These are phyloP conservation scores for Agrilus mali DNA, from an alignment of 2,888 invertebrate genomes.

Conservation along the genomic window DNA sequence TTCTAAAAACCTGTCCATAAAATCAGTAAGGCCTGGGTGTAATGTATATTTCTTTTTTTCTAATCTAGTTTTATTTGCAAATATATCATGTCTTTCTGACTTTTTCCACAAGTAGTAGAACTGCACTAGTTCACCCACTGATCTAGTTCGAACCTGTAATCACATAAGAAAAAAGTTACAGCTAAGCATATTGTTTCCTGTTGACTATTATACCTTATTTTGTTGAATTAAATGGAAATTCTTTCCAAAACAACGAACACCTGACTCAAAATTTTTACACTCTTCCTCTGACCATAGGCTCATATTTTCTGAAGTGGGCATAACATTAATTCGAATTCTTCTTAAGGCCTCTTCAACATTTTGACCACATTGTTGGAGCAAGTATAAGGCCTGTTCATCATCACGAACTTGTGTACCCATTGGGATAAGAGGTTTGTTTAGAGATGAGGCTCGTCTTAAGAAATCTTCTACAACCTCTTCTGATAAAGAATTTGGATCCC, in stretches of 20 bases:
- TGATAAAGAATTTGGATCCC: constrained; percentile 74
- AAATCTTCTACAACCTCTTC: constrained; percentile 69
- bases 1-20: constrained; percentile 85
- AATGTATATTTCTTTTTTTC: constrained; percentile 88
- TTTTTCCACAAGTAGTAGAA: constrained; percentile 98
- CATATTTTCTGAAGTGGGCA: constrained; percentile 56
- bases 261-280: constrained; percentile 92
- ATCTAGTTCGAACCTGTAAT: constrained; percentile 67
- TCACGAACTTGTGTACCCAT: constrained; percentile 69
- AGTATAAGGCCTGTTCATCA: constrained; percentile 80
- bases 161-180: not conserved
- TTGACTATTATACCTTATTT: constrained; percentile 53
- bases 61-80: constrained; percentile 74
- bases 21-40: constrained; percentile 87
- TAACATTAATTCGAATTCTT: constrained; percentile 55
- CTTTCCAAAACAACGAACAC: constrained; percentile 86
- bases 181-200: not conserved
- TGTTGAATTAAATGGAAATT: constrained; percentile 92
- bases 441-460: constrained; percentile 44
- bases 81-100: constrained; percentile 90
- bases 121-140: constrained; percentile 92
- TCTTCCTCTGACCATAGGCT: constrained; percentile 96
- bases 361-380: constrained; percentile 87
- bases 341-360: constrained; percentile 88
- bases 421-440: constrained; percentile 44